Base-by-base conservation (phyloP, 2,888 invertebrate genomes). In the Aleiodes leptofemur region DNA sequence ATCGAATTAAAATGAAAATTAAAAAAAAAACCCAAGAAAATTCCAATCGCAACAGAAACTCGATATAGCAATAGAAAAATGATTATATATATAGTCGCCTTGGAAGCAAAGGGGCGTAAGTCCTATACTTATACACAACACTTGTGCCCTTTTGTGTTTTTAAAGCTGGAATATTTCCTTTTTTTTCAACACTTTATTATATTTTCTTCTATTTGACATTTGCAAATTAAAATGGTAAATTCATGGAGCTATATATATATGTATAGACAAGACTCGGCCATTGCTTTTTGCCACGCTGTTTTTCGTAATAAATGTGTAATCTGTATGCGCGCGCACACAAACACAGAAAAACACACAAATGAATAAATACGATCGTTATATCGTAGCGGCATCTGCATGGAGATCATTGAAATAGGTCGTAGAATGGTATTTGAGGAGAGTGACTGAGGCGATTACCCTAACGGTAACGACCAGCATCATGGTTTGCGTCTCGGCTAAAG, bases 381-480 rank as follows among this genome's bases (percentile, higher is more conserved):
- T 86, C 84, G 84, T 88, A 89, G 89, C 89, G 89, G 83, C 89
- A 89, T 89, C 89, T 89, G 87, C 87, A 87, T 86, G 86, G 80
- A 83, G 86, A 86, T 86, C 87, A 88, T 88, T 84, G 89, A 89
- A 89, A 89, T 89, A 88, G 85, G 85, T 87, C 85, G 88, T 88
- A 85, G 88, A 84, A 83, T 34, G 82, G 83, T 82, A 83, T 80
- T 75, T 81, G 73, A 78, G 5, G 73, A 78, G 5, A 34, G 34
- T 78, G 77, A 79, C 77, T 80, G 83, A 34, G 84, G 84, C 87
- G 87, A 88, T 89, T 89, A 89, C 87, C 82, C 89, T 89, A 89
- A 89, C 88, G 89, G 89, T 89, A 89, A 89, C 88, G 89, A 87
- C 86, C 86, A 72, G 79, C 77, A 79, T 81, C 77, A 71, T 82